Percentiles rank a stretch among this genome's conserved stretches.
Evolutionary conservation across 2,888 invertebrate genomes (phyloP).

Genomic region (Pilophorus perplexus): DNA sequence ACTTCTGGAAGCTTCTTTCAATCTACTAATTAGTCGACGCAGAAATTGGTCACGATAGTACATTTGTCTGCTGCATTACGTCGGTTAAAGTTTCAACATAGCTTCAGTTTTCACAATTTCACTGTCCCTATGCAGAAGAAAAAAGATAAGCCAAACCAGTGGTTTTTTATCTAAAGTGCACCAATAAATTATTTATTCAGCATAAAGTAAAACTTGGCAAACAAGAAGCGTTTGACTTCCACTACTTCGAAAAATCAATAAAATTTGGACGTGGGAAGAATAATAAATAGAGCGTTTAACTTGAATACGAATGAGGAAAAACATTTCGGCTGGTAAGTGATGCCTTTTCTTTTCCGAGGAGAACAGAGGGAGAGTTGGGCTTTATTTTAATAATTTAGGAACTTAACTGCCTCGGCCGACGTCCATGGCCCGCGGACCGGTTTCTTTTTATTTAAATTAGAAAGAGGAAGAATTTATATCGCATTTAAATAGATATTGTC

Average conservation of each 20-base stretch:
- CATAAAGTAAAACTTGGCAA: not conserved
- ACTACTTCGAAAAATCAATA: constrained; percentile 5
- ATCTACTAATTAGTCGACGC: constrained; percentile 12
- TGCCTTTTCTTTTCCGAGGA: constrained; percentile 2
- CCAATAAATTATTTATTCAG: not conserved
- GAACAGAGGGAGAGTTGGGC: not conserved
- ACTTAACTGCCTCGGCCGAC: constrained; percentile 15
- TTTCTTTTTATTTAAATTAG: constrained; percentile 19
- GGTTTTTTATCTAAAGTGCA: too few species aligned
- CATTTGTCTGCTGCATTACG: too few species aligned
- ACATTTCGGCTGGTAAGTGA: constrained; percentile 9
- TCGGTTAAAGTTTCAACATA: too few species aligned
- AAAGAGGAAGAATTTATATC: constrained; percentile 31
- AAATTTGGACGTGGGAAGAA: constrained; percentile 18
- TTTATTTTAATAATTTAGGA: constrained; percentile 27
- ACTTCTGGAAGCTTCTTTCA: constrained; percentile 7
- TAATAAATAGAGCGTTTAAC: constrained; percentile 5
- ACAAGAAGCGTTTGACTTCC: not conserved
- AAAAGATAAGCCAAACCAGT: too few species aligned
- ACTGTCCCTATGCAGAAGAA: too few species aligned
- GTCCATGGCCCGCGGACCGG: not conserved
- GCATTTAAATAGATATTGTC: constrained; percentile 37
- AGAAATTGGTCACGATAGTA: constrained; percentile 15
- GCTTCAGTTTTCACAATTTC: too few species aligned
- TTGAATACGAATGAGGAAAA: constrained; percentile 16